These are phyloP conservation scores for Malacoctenus gilli DNA, from an alignment of 2,797 vertebrate genomes.

Conservation along the genomic window DNA sequence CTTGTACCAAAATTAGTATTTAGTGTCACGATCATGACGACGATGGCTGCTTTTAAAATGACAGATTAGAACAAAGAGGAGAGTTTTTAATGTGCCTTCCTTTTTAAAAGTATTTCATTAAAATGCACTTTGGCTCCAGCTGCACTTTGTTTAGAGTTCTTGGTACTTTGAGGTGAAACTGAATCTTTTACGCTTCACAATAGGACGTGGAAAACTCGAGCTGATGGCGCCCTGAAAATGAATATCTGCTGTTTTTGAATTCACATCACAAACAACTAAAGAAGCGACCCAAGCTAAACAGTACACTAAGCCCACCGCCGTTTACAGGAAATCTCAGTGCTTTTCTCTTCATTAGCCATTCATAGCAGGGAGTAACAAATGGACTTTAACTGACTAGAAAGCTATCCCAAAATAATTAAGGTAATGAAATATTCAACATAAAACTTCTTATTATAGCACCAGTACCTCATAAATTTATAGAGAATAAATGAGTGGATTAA, in stretches of 20 bases:
- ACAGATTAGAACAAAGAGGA: not conserved
- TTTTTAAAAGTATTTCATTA: not conserved
- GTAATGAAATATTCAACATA: constrained; percentile 79
- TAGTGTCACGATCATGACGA: not conserved
- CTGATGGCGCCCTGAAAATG: not conserved
- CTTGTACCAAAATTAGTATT: constrained; percentile 10
- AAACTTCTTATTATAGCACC: constrained; percentile 76
- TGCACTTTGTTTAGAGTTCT: not conserved
- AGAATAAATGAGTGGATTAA: constrained; percentile 70
- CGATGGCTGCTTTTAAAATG: not conserved
- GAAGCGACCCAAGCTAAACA: constrained; percentile 25
- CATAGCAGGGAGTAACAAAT: constrained; percentile 64
- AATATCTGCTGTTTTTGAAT: constrained; percentile 3
- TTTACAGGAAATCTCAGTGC: constrained; percentile 37
- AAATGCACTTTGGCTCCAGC: not conserved
- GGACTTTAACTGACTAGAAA: constrained; percentile 58
- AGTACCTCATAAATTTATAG: constrained; percentile 72
- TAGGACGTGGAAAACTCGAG: not conserved
- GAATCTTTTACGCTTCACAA: constrained; percentile 1
- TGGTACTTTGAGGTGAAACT: not conserved
- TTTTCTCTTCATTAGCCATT: constrained; percentile 64
- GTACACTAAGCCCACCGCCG: constrained; percentile 20
- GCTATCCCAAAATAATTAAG: constrained; percentile 74
- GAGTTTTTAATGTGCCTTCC: not conserved
- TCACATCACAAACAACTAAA: constrained; percentile 23